phyloP scores from a whole-genome alignment of 2,797 vertebrate species.

The Darevskia mixta region DNA sequence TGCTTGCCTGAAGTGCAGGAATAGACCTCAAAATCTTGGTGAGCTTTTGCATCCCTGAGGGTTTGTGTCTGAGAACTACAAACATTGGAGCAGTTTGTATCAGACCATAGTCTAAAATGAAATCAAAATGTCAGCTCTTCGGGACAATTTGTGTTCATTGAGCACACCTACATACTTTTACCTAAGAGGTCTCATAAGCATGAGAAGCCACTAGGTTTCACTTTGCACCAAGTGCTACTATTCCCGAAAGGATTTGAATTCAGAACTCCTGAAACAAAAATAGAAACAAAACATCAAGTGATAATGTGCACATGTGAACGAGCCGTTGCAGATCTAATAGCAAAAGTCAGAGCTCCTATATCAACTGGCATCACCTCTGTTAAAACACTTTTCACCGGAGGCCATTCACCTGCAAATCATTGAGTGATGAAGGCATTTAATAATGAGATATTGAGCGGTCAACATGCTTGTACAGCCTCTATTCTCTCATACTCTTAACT shows the following conservation, averaged over 20 bases:
- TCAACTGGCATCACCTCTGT: neutral
- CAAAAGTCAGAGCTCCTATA: neutral
- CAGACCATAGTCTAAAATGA: neutral
- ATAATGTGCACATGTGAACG: neutral
- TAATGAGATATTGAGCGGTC: neutral
- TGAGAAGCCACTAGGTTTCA: neutral
- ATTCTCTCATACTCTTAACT: conserved; percentile 4
- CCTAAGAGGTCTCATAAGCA: neutral
- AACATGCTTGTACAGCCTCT: neutral
- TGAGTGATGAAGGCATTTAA: neutral
- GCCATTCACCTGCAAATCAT: neutral
- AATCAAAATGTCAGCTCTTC: neutral
- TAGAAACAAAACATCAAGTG: neutral
- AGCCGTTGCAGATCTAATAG: neutral
- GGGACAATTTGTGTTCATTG: neutral
- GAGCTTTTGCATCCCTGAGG: neutral
- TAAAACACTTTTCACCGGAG: neutral
- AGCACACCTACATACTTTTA: neutral
- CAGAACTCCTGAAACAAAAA: neutral
- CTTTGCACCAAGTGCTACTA: neutral
- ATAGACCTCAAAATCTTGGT: neutral
- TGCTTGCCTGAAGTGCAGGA: neutral
- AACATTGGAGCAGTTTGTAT: neutral
- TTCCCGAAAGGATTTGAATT: neutral
- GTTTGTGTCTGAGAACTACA: neutral